Conservation (phyloP, 2,888 invertebrate species). For the Tricholauxania praeusta region DNA sequence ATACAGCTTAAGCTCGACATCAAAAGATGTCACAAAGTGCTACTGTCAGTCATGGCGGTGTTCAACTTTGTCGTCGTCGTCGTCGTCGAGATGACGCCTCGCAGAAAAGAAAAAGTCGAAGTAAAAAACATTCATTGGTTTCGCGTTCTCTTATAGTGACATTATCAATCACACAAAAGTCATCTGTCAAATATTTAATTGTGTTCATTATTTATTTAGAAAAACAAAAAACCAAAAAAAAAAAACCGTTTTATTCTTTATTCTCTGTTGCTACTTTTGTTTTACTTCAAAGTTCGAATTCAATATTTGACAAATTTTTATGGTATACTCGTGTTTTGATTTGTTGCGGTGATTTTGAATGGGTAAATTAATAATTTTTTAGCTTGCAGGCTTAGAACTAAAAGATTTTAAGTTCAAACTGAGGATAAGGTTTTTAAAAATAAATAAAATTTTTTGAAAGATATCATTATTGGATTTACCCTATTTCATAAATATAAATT, state of each 20-base stretch:
- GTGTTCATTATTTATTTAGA: constrained; percentile 50
- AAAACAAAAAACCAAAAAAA: background rate
- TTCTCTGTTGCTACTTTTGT: background rate
- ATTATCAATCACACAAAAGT: constrained; percentile 52
- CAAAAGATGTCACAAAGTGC: constrained; percentile 27
- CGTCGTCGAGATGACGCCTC: constrained; percentile 53
- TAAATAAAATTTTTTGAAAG: too few species aligned
- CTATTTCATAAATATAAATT: too few species aligned
- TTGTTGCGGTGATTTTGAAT: too few species aligned
- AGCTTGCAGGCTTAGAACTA: too few species aligned
- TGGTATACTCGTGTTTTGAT: background rate
- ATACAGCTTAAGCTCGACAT: background rate
- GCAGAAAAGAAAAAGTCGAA: background rate
- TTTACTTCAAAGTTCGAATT: background rate
- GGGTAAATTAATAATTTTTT: too few species aligned
- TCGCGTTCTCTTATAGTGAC: constrained; percentile 20
- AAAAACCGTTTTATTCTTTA: background rate
- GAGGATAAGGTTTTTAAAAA: background rate
- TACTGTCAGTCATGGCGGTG: constrained; percentile 11
- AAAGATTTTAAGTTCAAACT: background rate
- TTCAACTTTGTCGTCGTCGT: constrained; percentile 27
- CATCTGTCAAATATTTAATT: constrained; percentile 53
- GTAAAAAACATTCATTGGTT: background rate
- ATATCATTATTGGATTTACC: too few species aligned
- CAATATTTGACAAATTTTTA: background rate